Base-by-base conservation (phyloP, 2,797 vertebrate species). In the Cossypha niveicapilla region DNA sequence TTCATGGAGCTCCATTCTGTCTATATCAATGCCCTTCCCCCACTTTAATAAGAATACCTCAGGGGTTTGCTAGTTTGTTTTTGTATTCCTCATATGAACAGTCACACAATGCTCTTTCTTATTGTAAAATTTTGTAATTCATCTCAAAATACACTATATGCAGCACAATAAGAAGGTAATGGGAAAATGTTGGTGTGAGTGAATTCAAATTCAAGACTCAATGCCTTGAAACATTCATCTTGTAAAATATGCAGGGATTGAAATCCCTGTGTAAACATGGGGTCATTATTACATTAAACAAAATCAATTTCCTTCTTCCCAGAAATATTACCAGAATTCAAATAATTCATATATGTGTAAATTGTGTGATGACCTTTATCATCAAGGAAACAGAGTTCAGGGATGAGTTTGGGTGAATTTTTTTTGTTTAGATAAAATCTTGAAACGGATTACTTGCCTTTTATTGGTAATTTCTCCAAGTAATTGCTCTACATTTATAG, bases 331-430 rank as follows among this genome's bases (percentile, higher is more conserved):
- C 16, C 22, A 75, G 23, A 57, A 75, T 54, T 13, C n/a, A 75
- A 70, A 70, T 17, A 51, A 44, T 57, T 77, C 10, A 39, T 4
- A 14, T 18, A 12, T 75, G 17, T 7, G 23, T 65, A 81, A 77
- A 68, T 15, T 48, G 4, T 41, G 30, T 60, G 28, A 53, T 53
- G 12, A 54, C 6, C 18, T 72, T 81, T 53, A 11, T 53, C 58
- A 28, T 73, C 13, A 75, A 87, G 9, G 25, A 78, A 61, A 65
- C 7, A 50, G 11, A 53, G 7, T 47, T 89, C 28, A 67, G 7
- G 12, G 13, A 12, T 32, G 23, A 16, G 1, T 23, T 66, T 32
- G 6, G 1, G 5, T 6, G 5, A 0, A 3, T 51, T 37, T 32
- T 39, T 66, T 34, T 54, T 5, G 1, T 51, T 57, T 57, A 19